Percentiles rank a stretch among this genome's conserved stretches.
These are phyloP conservation scores for Mimas tiliae DNA, from an alignment of 2,888 invertebrate genomes.

Conservation along the genomic window DNA sequence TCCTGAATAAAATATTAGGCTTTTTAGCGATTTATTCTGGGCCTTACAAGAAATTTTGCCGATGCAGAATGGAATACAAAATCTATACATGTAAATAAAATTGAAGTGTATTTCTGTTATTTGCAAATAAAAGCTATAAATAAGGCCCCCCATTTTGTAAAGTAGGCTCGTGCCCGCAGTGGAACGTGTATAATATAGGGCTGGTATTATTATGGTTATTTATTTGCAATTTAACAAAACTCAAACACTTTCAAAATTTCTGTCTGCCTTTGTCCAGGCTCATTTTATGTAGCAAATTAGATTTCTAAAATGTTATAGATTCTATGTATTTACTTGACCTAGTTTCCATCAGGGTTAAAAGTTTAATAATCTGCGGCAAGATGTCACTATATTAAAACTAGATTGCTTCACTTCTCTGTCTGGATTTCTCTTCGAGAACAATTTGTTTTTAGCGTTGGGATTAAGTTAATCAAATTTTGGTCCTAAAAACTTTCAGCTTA, in stretches of 20 bases:
- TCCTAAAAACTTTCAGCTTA: not conserved
- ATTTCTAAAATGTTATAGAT: not conserved
- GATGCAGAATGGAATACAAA: not conserved
- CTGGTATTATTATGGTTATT: too few species aligned
- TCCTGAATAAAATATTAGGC: constrained; percentile 17
- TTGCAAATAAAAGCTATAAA: too few species aligned
- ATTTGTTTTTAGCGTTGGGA: not conserved
- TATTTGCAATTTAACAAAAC: too few species aligned
- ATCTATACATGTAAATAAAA: not conserved
- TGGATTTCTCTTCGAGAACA: not conserved
- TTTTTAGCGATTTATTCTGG: constrained; percentile 1
- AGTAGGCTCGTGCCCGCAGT: too few species aligned
- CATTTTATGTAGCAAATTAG: too few species aligned
- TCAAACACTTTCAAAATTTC: too few species aligned
- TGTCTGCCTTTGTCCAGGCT: too few species aligned
- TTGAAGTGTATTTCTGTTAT: too few species aligned
- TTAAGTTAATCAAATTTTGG: not conserved
- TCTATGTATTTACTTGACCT: not conserved
- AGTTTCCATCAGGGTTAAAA: not conserved
- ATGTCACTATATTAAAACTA: constrained; percentile 1
- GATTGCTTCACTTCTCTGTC: not conserved
- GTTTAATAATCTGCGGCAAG: not conserved
- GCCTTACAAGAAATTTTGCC: not conserved
- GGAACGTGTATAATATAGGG: too few species aligned
- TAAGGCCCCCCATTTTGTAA: too few species aligned